Base-by-base conservation (phyloP, 2,797 vertebrate genomes). In the Microctenopoma steveboyesi region DNA sequence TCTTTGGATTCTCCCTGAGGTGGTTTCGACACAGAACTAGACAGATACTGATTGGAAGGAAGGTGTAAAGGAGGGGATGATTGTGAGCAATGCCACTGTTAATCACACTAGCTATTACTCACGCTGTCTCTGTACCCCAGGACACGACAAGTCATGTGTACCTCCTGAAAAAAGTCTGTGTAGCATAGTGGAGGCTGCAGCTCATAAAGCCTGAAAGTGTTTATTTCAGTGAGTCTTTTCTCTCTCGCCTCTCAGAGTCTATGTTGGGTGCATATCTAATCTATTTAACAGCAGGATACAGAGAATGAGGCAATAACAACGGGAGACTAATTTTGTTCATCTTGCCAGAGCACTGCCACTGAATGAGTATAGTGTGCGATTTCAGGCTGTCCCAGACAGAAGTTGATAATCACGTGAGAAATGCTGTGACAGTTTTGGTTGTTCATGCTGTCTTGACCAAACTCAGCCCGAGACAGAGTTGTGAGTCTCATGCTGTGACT, bases 41-140 rank as follows among this genome's bases (percentile, higher is more conserved):
- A 83, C 82, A 40, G 63, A 84, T 81, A 74, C 71, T 81, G 79
- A 86, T 86, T 79, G 63, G 84, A 53, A 56, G 61, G 74, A 75
- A 75, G 62, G 57, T 35, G 56, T 42, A 63, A 76, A 60, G 62
- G 53, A 53, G 55, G 70, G 61, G 45, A 42, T 68, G 69, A 75
- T 83, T 76, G 65, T 79, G 78, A 84, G 81, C 74, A 54, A 57
- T 83, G 88, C 77, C 82, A 79, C 68, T 73, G 71, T 86, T 86
- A 90, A 87, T 90, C 85, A 79, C 52, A 7, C 39, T 61, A 58
- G 35, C 79, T 76, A 88, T 91, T 89, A 89, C 73, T 89, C 88
- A 84, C 70, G 53, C 43, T 4, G 51, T 64, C 57, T 48, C 59
- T 45, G 64, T 66, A 69, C 80, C 52, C 81, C 79, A 39, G 78